Evolutionary conservation across 1,140 invertebrate species (phyloP).

Genomic region (Neodiprion pinetum): DNA sequence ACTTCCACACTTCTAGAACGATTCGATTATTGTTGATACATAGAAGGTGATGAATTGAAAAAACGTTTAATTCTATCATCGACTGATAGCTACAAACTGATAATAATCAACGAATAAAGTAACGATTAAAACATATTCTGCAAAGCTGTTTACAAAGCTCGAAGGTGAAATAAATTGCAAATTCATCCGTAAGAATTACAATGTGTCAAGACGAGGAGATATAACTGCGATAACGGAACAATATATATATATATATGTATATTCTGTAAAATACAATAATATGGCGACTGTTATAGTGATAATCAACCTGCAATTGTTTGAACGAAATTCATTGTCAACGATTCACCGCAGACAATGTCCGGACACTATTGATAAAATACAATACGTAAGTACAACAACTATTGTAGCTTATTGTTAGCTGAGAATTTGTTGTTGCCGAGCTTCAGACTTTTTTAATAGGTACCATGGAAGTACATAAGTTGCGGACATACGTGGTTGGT

Average conservation of each 20-base stretch:
- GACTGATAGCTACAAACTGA: no score
- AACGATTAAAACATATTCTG: no score
- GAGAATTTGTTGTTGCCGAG: constrained; percentile 55
- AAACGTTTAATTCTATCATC: no score
- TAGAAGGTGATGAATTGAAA: no score
- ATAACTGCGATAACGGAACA: constrained; percentile 53
- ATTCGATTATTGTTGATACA: no score
- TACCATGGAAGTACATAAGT: background rate
- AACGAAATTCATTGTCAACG: no score
- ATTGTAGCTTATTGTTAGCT: constrained; percentile 56
- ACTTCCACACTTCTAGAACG: no score
- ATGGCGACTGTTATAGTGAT: constrained; percentile 33
- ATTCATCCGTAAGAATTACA: background rate
- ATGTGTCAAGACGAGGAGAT: constrained; percentile 43
- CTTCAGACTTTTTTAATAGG: constrained; percentile 37
- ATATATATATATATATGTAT: constrained; percentile 45
- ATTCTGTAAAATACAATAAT: constrained; percentile 55
- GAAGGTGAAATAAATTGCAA: background rate
- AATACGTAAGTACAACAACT: constrained; percentile 61
- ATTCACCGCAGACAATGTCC: no score
- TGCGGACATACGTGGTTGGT: background rate
- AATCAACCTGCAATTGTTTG: constrained; percentile 26
- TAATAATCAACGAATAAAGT: no score
- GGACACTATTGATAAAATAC: constrained; percentile 45
- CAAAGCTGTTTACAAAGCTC: no score